These are phyloP conservation scores for Liparis tanakae DNA, from an alignment of 2,797 vertebrate genomes.

Conservation along the genomic window DNA sequence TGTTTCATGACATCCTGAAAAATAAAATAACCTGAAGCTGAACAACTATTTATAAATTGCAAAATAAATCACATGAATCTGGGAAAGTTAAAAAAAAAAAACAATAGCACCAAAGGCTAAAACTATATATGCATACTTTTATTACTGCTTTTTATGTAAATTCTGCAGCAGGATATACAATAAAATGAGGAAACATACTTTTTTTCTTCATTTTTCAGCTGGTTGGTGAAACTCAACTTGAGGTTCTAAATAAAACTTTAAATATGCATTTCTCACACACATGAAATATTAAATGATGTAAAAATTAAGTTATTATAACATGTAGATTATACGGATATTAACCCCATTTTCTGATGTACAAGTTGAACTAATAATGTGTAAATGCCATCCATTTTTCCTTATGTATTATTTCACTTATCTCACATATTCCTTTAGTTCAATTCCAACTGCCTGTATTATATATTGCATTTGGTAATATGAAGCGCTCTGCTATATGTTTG, in stretches of 20 bases:
- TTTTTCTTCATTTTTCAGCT: constrained; percentile 15
- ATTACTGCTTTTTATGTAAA: constrained; percentile 33
- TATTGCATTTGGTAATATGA: constrained; percentile 79
- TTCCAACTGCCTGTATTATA: constrained; percentile 80
- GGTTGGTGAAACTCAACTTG: constrained; percentile 20
- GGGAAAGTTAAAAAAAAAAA: constrained; percentile 6
- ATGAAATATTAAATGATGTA: constrained; percentile 23
- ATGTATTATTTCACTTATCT: constrained; percentile 74
- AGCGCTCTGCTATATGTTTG: constrained; percentile 85
- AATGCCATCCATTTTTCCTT: constrained; percentile 58
- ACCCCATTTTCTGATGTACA: constrained; percentile 79
- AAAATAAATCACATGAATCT: constrained; percentile 31
- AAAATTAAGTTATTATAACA: constrained; percentile 87
- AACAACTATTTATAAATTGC: constrained; percentile 51
- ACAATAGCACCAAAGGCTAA: constrained; percentile 7
- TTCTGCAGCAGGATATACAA: constrained; percentile 37
- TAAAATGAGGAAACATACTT: background rate
- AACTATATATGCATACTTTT: constrained; percentile 18
- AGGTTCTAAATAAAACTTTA: constrained; percentile 22
- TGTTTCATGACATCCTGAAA: constrained; percentile 50
- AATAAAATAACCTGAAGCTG: constrained; percentile 28
- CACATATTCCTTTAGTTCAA: constrained; percentile 57
- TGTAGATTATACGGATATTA: constrained; percentile 65
- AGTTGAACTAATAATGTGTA: constrained; percentile 79
- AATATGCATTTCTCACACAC: constrained; percentile 29